phyloP scores from a whole-genome alignment of 2,888 invertebrate species.

The Ligdia adustata region DNA sequence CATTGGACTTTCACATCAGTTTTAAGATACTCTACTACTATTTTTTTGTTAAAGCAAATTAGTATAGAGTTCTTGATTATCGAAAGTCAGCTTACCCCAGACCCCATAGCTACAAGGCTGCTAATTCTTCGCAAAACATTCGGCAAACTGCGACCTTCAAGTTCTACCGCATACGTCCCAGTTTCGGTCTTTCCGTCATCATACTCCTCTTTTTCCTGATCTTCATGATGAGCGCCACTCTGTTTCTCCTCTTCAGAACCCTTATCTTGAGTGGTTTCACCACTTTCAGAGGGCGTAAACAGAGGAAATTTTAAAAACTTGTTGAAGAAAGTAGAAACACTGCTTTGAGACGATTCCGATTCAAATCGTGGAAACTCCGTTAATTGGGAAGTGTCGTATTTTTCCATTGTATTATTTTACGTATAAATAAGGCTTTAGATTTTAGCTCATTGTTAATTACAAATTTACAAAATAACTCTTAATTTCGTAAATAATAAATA shows the following conservation, averaged over 20 bases:
- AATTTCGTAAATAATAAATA: too few relatives aligned
- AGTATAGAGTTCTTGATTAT: too few relatives aligned
- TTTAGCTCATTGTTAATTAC: too few relatives aligned
- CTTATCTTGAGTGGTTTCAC: constrained; percentile 54
- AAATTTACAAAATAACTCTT: too few relatives aligned
- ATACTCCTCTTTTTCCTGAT: constrained; percentile 49
- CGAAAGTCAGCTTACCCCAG: constrained; percentile 87
- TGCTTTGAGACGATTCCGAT: constrained; percentile 89
- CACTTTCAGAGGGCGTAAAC: constrained; percentile 73
- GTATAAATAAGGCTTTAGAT: too few relatives aligned
- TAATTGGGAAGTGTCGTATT: constrained; percentile 74
- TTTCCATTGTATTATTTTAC: constrained; percentile 73
- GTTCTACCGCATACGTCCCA: constrained; percentile 79
- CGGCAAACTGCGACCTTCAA: constrained; percentile 91
- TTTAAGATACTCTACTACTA: too few relatives aligned
- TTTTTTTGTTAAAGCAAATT: too few relatives aligned
- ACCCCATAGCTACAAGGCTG: constrained; percentile 92
- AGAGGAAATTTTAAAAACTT: constrained; percentile 89
- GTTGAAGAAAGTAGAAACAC: constrained; percentile 88
- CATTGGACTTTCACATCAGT: too few relatives aligned
- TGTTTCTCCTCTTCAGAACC: constrained; percentile 46
- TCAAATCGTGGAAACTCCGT: constrained; percentile 86
- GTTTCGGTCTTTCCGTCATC: constrained; percentile 63
- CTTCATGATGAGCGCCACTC: constrained; percentile 43
- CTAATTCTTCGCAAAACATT: constrained; percentile 95